Evolutionary conservation across 2,888 invertebrate genomes (phyloP), one percentile per base, ranked within the genome.

Genomic region (Macrophya annulata): DNA sequence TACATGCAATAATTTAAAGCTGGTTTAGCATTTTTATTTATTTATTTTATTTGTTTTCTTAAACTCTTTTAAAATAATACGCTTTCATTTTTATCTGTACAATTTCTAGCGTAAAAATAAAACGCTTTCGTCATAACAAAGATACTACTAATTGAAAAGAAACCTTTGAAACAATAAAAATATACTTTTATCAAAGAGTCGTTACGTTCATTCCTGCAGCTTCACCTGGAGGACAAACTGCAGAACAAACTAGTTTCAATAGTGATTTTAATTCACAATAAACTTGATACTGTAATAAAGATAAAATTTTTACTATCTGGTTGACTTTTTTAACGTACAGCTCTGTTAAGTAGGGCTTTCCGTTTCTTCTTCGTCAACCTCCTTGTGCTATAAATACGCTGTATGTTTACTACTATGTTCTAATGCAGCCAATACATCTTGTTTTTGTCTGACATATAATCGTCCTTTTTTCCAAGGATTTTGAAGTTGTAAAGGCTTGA

Each of bases 401-500:
- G 96, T 96, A 90, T 97, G 97, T 89, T 97, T 96, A 91, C 97
- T 97, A 90, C 97, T 97, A 94, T 98, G 98, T 92, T 98, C 97
- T 51, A 98, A 94, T 21, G 98, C 98, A 45, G 98, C 98, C 74
- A 98, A 94, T 4, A 98, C 96, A 90, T 98, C 98, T 90, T 98
- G 98, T 93, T 98, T 98, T 92, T 98, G 97, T 82, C 99, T 95
- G 4, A 99, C 99, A 93, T 98, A 99, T 86, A 99, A 94, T 85
- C 98, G 95, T 0, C 99, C 99, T 92, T 98, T 98, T 87, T 98
- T 96, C 99, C 99, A 99, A 0, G 99, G 99, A 93, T 98, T 98
- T 93, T 99, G 99, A 84, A 99, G 94, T 90, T 98, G 97, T 31
- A 99, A 94, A 0, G 99, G 98, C 90, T 98, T 97, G 93, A 99